Conservation (phyloP, 2,888 invertebrate species). For the Perizoma affinitatum region DNA sequence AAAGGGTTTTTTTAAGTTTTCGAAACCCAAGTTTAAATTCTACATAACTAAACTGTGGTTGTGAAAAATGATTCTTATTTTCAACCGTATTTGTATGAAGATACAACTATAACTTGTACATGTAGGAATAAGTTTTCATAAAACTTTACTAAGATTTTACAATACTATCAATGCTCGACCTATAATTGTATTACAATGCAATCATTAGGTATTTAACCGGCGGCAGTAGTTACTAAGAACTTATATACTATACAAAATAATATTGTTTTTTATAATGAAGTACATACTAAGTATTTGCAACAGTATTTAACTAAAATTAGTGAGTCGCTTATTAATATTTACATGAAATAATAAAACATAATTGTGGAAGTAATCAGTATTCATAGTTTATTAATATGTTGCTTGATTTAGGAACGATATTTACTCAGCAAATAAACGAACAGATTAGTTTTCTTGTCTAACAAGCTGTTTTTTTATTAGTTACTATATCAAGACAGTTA, state of each 20-base stretch:
- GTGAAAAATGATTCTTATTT: constrained; percentile 49
- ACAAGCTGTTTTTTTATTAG: too few species aligned
- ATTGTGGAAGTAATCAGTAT: constrained; percentile 52
- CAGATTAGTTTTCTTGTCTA: too few species aligned
- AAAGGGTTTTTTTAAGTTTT: constrained; percentile 23
- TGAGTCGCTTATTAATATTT: constrained; percentile 57
- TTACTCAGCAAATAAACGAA: constrained; percentile 11
- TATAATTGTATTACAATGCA: constrained; percentile 58
- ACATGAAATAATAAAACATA: constrained; percentile 50
- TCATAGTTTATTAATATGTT: constrained; percentile 44
- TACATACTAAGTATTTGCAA: constrained; percentile 42
- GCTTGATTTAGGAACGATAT: constrained; percentile 33
- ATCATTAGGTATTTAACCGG: constrained; percentile 62
- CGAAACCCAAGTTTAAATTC: constrained; percentile 30
- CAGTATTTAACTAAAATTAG: constrained; percentile 49
- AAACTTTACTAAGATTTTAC: constrained; percentile 42
- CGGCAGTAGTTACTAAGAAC: constrained; percentile 56
- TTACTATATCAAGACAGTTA: too few species aligned
- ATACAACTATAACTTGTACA: constrained; percentile 46
- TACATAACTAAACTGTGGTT: constrained; percentile 42
- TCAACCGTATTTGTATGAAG: constrained; percentile 36
- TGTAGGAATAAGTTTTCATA: constrained; percentile 51
- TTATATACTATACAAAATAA: constrained; percentile 44
- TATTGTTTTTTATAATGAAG: constrained; percentile 55
- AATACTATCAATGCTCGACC: constrained; percentile 53